Evolutionary conservation across 2,113 vertebrate species (phyloP).

Genomic region (Cochlearius cochlearius): DNA sequence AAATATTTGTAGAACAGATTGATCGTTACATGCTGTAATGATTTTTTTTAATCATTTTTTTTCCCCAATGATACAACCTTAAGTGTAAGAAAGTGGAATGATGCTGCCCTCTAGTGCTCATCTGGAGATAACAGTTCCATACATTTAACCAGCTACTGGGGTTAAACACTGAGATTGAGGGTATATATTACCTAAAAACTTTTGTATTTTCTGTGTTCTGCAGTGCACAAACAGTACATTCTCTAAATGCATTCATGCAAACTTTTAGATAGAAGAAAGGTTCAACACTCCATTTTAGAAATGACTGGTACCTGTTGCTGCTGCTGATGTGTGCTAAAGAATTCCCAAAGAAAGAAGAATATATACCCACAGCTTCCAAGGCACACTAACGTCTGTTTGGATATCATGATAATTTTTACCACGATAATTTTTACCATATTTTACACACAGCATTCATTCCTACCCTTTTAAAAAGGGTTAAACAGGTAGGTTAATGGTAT

Average conservation of each 20-base stretch:
- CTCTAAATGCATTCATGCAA: background rate
- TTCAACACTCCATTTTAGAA: background rate
- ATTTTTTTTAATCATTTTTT: background rate
- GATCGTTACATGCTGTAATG: background rate
- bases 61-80: background rate
- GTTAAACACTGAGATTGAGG: background rate
- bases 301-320: background rate
- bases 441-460: background rate
- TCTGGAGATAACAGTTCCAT: background rate
- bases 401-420: accelerated
- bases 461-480: background rate
- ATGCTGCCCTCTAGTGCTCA: conserved; percentile 39
- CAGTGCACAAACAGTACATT: background rate
- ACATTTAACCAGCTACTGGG: background rate
- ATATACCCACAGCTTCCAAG: background rate
- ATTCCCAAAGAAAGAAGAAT: background rate
- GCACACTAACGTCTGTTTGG: accelerated
- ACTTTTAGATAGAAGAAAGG: background rate
- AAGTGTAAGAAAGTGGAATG: background rate
- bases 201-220: background rate
- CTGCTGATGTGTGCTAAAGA: background rate
- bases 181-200: accelerated
- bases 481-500: background rate
- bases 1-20: conserved; percentile 20
- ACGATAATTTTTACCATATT: background rate